Evolutionary conservation across 1,140 invertebrate species (phyloP), one percentile per base, ranked within the genome.

Genomic region (Idris sp.): DNA sequence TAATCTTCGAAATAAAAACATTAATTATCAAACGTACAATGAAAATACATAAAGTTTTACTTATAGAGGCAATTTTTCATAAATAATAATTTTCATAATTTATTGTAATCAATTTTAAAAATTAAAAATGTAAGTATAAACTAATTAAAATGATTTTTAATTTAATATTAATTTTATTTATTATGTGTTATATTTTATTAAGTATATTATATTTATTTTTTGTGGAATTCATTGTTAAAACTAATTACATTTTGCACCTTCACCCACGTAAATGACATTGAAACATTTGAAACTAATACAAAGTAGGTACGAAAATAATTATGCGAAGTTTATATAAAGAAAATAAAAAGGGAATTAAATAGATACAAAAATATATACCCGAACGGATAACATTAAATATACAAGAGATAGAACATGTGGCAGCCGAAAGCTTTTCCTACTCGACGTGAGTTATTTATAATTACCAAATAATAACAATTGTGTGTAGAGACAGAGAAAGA

Each of bases 401-500:
- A 38, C 19, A 9, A 10, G 43, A 41, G 40, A 49, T 41, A 43
- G 28, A 58, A 30, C 49, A 4, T 40, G 41, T 31, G 51, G 41
- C 41, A 54, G 62, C 49, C 31, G 56, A 48, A 43, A 54, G 62
- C 62, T 67, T 64, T 67, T 67, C 62, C 51, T 67, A 4, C 15
- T 54, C 51, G 30, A 31, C 49, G 41, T 1, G 38, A 67, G 53
- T 68, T 68, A 68, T 68, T 68, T 68, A 68, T 51, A 68, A 68
- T 68, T 58, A 68, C 46, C 53, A 44, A 68, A 58, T 68, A 68
- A 68, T 59, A 19, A 53, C 54, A 69, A 69, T 69, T 69, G 65
- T 53, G 46, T 15, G 48, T 43, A 35, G 26, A 49, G 46, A 61
- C 14, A 71, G 38, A 61, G 46, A 53, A 53, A 44, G 38, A 33